Conservation (phyloP, 2,888 invertebrate genomes). For the Agrotis puta region DNA sequence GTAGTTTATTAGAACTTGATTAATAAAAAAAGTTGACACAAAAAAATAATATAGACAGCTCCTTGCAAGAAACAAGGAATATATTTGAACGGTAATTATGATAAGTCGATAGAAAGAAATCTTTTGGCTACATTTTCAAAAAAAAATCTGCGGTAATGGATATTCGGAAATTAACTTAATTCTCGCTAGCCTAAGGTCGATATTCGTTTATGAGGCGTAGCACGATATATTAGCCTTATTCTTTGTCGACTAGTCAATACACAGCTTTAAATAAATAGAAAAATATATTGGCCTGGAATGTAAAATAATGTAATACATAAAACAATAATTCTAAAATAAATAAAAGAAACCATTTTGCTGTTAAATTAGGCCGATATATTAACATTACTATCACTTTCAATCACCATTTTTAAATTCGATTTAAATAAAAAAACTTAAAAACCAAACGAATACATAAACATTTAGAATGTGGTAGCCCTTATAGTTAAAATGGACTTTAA, state of each 20-base stretch:
- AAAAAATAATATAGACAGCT: no score
- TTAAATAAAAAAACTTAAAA: conserved; percentile 44
- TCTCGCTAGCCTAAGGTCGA: no score
- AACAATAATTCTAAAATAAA: conserved; percentile 65
- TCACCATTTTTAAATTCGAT: conserved; percentile 42
- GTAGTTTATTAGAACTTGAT: neutral
- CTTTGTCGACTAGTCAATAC: conserved; percentile 4
- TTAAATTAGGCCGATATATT: conserved; percentile 52
- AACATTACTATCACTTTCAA: conserved; percentile 53
- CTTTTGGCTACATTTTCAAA: no score
- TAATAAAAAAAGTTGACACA: no score
- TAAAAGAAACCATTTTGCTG: conserved; percentile 36
- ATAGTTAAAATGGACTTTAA: conserved; percentile 46
- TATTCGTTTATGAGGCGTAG: no score
- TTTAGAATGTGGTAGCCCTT: conserved; percentile 29
- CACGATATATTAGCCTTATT: no score
- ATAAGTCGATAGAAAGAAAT: no score
- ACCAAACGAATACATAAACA: conserved; percentile 39
- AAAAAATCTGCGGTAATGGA: no score
- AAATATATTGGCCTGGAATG: conserved; percentile 70
- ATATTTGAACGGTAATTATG: no score
- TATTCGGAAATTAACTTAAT: no score
- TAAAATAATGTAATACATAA: conserved; percentile 68
- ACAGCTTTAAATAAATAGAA: conserved; percentile 59
- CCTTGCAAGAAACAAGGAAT: no score